Evolutionary conservation across 2,888 invertebrate species (phyloP).

Genomic region (Balanococcus diminutus): DNA sequence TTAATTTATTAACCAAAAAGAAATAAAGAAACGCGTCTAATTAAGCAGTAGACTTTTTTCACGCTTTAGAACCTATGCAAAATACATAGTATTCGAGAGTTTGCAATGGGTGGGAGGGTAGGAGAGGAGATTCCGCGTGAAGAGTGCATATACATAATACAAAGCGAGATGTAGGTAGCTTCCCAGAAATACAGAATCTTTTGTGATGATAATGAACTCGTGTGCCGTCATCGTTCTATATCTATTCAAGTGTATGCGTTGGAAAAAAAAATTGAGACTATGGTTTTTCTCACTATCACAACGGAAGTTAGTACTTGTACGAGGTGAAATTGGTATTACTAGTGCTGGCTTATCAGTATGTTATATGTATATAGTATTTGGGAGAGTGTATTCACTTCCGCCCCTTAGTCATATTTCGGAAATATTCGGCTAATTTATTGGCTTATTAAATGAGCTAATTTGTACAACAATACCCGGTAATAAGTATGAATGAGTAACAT

Average conservation of each 20-base stretch:
- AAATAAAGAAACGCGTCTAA: neutral
- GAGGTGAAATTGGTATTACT: neutral
- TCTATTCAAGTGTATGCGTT: neutral
- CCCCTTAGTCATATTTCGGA: neutral
- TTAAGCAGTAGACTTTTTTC: neutral
- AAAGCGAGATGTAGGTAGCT: neutral
- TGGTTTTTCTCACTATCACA: neutral
- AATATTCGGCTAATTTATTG: neutral
- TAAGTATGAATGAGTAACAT: neutral
- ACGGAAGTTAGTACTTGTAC: neutral
- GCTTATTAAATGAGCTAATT: neutral
- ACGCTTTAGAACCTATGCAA: neutral
- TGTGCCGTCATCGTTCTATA: neutral
- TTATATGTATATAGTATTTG: no score
- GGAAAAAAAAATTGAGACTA: neutral
- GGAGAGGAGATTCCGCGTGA: neutral
- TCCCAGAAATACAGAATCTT: neutral
- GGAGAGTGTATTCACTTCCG: neutral
- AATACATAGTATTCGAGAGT: neutral
- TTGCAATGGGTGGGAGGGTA: neutral
- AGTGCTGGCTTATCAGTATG: neutral
- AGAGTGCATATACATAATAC: neutral
- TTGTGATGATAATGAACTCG: constrained; percentile 1
- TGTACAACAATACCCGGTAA: neutral
- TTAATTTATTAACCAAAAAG: neutral